Evolutionary conservation across 2,888 invertebrate species (phyloP).

Genomic region (Ypsolopha sequella): DNA sequence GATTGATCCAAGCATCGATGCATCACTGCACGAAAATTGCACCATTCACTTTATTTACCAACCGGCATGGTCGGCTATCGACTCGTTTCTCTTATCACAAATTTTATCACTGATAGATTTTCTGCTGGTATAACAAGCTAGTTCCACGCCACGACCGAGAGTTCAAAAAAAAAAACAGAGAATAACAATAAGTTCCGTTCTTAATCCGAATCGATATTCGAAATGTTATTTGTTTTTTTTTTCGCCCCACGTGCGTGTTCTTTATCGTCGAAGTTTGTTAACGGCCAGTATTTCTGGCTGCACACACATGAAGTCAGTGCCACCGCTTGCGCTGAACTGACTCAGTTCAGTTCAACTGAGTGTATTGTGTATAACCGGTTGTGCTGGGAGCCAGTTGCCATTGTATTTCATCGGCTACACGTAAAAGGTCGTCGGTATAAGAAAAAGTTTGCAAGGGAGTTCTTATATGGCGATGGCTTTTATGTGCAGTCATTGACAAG

Average conservation of each 20-base stretch:
- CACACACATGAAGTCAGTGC: not conserved
- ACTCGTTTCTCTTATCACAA: conserved; percentile 35
- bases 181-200: not conserved
- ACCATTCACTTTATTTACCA: conserved; percentile 16
- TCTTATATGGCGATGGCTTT: no score
- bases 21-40: conserved; percentile 43
- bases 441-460: no score
- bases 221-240: not conserved
- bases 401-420: not conserved
- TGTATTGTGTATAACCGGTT: not conserved
- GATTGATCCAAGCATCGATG: conserved; percentile 37
- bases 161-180: not conserved
- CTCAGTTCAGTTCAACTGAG: no score
- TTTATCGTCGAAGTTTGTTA: conserved; percentile 17
- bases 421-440: no score
- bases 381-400: not conserved
- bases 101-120: conserved; percentile 6
- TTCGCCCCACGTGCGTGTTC: not conserved
- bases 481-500: no score
- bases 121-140: not conserved
- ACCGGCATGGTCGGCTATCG: conserved; percentile 26
- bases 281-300: conserved; percentile 19
- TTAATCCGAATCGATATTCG: not conserved
- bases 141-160: not conserved
- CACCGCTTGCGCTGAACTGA: not conserved